phyloP scores from a whole-genome alignment of 2,888 invertebrate genomes.

The Lepidocyrtoides sp. region DNA sequence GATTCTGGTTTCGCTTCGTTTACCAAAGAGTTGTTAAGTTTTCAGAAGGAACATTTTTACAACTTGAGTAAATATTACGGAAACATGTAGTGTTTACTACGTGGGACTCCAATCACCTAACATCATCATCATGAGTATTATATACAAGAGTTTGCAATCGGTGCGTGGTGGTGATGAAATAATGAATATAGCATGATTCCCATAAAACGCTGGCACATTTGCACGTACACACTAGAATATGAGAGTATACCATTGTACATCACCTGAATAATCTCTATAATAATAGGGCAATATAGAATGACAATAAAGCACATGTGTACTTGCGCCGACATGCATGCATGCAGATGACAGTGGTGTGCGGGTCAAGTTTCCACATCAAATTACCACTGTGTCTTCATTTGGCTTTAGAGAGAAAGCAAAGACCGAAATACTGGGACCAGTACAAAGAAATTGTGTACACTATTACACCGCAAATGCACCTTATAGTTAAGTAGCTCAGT shows the following conservation, averaged over 20 bases:
- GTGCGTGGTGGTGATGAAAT: too few relatives aligned
- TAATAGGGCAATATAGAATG: neutral
- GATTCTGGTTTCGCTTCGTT: slow-evolving; percentile 75
- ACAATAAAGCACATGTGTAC: slow-evolving; percentile 41
- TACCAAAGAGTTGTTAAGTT: slow-evolving; percentile 71
- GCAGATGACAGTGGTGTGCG: slow-evolving; percentile 68
- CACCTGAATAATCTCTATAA: neutral
- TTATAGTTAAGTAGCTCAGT: neutral
- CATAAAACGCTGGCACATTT: neutral
- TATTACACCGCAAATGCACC: neutral
- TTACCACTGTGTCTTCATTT: slow-evolving; percentile 73
- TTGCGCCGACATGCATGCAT: slow-evolving; percentile 41
- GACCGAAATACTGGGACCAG: neutral
- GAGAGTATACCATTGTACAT: neutral
- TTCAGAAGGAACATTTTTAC: slow-evolving; percentile 35
- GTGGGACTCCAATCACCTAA: neutral
- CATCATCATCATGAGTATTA: neutral
- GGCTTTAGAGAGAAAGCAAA: slow-evolving; percentile 46
- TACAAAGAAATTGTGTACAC: slow-evolving; percentile 36
- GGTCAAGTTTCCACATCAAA: slow-evolving; percentile 81
- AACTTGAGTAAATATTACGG: slow-evolving; percentile 26
- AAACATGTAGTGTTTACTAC: slow-evolving; percentile 1
- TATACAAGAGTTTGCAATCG: neutral
- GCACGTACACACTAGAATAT: neutral
- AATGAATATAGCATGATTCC: slow-evolving; percentile 30